Base-by-base conservation (phyloP, 2,888 invertebrate genomes). In the Dolomedes plantarius region DNA sequence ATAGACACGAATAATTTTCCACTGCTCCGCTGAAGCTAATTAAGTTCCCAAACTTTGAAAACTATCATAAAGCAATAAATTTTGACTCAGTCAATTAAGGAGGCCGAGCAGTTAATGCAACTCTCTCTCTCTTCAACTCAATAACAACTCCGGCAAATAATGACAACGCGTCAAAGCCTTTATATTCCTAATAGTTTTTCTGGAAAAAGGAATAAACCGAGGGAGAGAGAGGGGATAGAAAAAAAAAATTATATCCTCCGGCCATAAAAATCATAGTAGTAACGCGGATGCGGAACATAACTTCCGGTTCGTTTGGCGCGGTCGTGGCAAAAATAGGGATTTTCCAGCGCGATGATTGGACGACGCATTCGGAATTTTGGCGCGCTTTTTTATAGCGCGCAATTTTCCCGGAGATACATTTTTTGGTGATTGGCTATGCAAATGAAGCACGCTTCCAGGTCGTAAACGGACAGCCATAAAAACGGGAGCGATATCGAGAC, bases 381-480 rank as follows among this genome's bases (percentile, higher is more conserved):
- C 83, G 83, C 83, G 77, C 73, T 73, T 83, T 69, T 77, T 83
- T 83, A 72, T 77, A 39, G 67, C 56, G 77, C 72, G 72, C 83
- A 77, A 85, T 77, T 85, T 77, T 85, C 77, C 67, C 72, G 29
- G 77, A 56, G 77, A 73, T 77, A 85, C 83, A 85, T 85, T 85
- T 83, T 85, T 85, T 85, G 83, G 83, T 85, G 83, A 85, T 85
- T 85, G 77, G 83, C 77, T 77, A 83, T 77, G 83, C 83, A 85
- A 85, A 85, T 85, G 83, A 85, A 85, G 72, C 71, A 65, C 28
- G 69, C 81, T 75, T 68, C 68, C 16, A 56, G 56, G 41, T 85
- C 83, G 77, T 85, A 85, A 85, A 85, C 83, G 83, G 77, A 77
- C 77, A 72, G 50, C 77, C 83, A 77, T 85, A 85, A 85, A 85